phyloP scores from a whole-genome alignment of 2,113 vertebrate genomes.

The Brachirus orientalis region DNA sequence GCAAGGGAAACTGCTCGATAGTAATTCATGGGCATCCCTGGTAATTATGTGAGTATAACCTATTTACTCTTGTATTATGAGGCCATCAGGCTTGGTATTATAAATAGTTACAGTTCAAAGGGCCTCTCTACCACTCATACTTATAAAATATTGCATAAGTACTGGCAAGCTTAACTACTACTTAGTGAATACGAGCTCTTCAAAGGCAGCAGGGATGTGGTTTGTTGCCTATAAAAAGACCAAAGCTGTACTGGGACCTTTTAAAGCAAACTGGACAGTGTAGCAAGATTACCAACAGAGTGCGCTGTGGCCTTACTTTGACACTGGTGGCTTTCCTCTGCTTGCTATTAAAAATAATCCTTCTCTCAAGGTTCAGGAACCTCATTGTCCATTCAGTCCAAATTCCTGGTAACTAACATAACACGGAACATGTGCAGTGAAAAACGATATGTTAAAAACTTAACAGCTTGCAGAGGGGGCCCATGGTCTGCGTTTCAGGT shows the following conservation, averaged over 20 bases:
- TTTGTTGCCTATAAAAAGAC: conserved; percentile 78
- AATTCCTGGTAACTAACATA: conserved; percentile 77
- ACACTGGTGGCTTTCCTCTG: conserved; percentile 47
- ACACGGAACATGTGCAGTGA: conserved; percentile 77
- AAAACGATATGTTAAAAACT: conserved; percentile 75
- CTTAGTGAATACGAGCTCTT: conserved; percentile 76
- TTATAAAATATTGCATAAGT: conserved; percentile 77
- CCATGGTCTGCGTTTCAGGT: conserved; percentile 59
- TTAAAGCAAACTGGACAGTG: conserved; percentile 33
- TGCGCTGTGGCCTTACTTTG: conserved; percentile 58
- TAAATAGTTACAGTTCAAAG: conserved; percentile 75
- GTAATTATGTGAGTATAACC: conserved; percentile 65
- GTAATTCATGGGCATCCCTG: conserved; percentile 56
- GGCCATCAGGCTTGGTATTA: conserved; percentile 63
- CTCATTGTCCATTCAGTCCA: conserved; percentile 75
- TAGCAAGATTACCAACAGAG: conserved; percentile 56
- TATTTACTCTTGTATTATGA: conserved; percentile 69
- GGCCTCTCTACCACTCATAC: conserved; percentile 64
- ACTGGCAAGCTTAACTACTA: conserved; percentile 75
- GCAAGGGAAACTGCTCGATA: conserved; percentile 47
- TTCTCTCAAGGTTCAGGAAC: conserved; percentile 74
- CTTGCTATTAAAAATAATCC: conserved; percentile 68
- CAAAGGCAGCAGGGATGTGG: conserved; percentile 77
- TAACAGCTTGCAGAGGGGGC: conserved; percentile 78
- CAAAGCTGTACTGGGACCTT: conserved; percentile 59